phyloP scores from a whole-genome alignment of 2,888 invertebrate genomes.

The Sicus ferrugineus region DNA sequence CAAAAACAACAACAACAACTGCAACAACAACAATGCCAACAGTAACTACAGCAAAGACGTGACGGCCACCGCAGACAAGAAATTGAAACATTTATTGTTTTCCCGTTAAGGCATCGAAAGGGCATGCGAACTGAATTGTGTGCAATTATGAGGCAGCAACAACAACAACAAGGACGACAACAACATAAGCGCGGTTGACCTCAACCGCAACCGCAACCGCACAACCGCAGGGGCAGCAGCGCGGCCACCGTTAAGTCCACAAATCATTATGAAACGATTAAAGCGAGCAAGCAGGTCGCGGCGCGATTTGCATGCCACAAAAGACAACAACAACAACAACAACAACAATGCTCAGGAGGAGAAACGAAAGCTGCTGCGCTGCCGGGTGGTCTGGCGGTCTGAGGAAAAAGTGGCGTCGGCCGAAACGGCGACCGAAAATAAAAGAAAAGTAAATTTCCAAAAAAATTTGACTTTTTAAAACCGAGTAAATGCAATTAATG shows the following conservation, averaged over 20 bases:
- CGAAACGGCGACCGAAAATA: no score
- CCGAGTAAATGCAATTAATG: not conserved
- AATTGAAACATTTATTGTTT: conserved; percentile 54
- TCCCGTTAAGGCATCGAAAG: conserved; percentile 55
- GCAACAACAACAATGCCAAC: conserved; percentile 2
- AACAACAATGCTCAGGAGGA: not conserved
- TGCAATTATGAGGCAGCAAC: conserved; percentile 55
- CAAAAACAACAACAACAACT: conserved; percentile 37
- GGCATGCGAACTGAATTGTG: conserved; percentile 59
- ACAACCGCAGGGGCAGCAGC: not conserved
- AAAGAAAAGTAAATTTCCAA: not conserved
- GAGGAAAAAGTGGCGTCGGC: not conserved
- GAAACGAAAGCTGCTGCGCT: conserved; percentile 5
- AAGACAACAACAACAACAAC: not conserved
- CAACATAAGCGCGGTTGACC: conserved; percentile 41
- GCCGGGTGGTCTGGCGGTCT: conserved; percentile 9
- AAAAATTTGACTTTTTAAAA: not conserved
- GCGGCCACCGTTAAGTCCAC: conserved; percentile 2
- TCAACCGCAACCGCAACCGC: not conserved
- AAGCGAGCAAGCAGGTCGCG: not conserved
- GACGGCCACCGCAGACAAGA: conserved; percentile 21
- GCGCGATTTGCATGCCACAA: conserved; percentile 14
- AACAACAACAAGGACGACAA: conserved; percentile 50
- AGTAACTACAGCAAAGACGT: conserved; percentile 14
- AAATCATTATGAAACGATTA: conserved; percentile 32